Percentiles rank a stretch among this genome's conserved stretches.
Conservation (phyloP, 2,888 invertebrate genomes). For the Tuberolachnus salignus region DNA sequence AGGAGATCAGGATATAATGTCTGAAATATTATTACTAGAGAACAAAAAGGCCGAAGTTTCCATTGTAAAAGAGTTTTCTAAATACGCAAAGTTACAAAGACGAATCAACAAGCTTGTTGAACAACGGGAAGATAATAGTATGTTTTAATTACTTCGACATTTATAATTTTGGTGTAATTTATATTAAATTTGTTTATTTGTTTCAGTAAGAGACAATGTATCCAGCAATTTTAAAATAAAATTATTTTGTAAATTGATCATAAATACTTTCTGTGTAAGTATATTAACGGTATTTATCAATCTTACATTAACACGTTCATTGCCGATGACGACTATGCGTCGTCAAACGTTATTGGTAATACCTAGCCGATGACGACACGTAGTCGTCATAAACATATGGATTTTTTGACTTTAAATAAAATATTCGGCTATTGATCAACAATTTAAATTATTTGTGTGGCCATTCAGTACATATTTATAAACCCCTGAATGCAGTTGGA, state of each 20-base stretch:
- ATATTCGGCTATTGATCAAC: no score
- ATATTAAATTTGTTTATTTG: background rate
- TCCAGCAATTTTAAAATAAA: slow-evolving; percentile 45
- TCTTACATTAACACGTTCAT: no score
- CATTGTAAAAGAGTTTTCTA: slow-evolving; percentile 64
- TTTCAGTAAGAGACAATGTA: slow-evolving; percentile 26
- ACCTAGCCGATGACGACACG: no score
- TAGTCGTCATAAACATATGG: no score
- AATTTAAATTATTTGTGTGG: background rate
- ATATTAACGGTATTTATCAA: background rate
- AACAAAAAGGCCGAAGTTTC: slow-evolving; percentile 62
- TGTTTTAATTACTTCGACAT: slow-evolving; percentile 14
- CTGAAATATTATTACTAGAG: slow-evolving; percentile 59
- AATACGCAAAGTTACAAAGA: slow-evolving; percentile 63
- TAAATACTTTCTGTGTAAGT: slow-evolving; percentile 37
- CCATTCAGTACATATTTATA: background rate
- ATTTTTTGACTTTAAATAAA: no score
- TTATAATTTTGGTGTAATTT: background rate
- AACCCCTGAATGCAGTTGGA: no score
- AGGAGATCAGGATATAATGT: background rate
- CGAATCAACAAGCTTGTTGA: slow-evolving; percentile 62
- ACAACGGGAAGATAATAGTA: slow-evolving; percentile 61
- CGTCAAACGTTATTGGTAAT: no score
- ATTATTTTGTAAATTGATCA: background rate
- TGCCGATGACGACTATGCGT: no score